phyloP scores from a whole-genome alignment of 2,888 invertebrate species.

The Coleophora flavipennella region DNA sequence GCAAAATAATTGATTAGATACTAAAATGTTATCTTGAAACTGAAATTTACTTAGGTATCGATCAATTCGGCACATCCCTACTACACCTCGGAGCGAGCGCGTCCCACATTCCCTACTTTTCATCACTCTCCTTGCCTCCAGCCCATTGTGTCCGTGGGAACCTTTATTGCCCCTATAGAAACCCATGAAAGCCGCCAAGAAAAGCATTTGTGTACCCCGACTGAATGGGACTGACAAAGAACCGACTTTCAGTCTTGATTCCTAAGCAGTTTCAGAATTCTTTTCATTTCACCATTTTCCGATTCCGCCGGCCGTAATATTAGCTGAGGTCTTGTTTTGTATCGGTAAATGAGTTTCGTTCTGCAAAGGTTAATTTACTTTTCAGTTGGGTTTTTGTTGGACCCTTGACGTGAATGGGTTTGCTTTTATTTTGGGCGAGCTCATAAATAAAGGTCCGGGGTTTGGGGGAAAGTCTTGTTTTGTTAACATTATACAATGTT shows the following conservation, averaged over 20 bases:
- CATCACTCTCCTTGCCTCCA: conserved; percentile 63
- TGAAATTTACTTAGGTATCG: not conserved
- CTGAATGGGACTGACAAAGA: conserved; percentile 45
- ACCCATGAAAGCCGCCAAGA: conserved; percentile 64
- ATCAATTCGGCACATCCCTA: conserved; percentile 35
- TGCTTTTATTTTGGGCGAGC: conserved; percentile 17
- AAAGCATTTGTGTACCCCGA: conserved; percentile 63
- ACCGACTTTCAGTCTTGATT: conserved; percentile 41
- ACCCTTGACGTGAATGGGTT: conserved; percentile 31
- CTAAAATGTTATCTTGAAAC: too few species aligned
- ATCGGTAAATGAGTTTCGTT: conserved; percentile 66
- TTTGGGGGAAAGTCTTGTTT: conserved; percentile 5
- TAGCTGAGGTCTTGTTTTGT: conserved; percentile 51
- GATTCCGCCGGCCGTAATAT: conserved; percentile 50
- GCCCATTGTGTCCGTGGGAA: conserved; percentile 68
- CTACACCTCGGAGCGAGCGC: conserved; percentile 40
- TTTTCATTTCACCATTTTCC: conserved; percentile 56
- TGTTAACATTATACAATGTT: not conserved
- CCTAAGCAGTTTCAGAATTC: conserved; percentile 43
- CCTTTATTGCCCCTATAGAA: conserved; percentile 71
- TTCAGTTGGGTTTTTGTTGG: conserved; percentile 42
- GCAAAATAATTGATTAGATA: too few species aligned
- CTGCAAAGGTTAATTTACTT: conserved; percentile 58
- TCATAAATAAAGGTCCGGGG: conserved; percentile 15
- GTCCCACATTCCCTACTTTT: conserved; percentile 70